A percentile compares a stretch with the other conserved stretches of the same genome.
Evolutionary conservation across 2,888 invertebrate genomes (phyloP).

Genomic region (Thumatha senex): DNA sequence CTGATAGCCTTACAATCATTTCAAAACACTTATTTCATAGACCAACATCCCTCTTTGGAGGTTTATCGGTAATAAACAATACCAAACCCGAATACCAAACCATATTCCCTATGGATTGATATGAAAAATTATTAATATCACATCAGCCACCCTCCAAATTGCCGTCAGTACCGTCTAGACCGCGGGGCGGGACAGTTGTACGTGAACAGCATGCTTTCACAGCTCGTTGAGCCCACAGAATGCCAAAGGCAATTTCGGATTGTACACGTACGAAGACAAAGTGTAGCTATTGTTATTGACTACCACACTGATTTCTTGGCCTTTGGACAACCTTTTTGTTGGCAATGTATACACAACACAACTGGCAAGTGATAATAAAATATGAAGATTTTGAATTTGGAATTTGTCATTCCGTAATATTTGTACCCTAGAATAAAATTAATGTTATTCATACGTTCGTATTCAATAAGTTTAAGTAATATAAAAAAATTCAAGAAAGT

Average conservation of each 20-base stretch:
- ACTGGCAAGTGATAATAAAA: neutral
- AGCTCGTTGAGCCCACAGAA: conserved; percentile 59
- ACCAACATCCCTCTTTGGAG: too few species aligned
- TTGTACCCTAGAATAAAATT: too few species aligned
- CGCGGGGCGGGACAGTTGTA: conserved; percentile 48
- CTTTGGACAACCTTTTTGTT: conserved; percentile 11
- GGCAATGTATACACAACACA: neutral
- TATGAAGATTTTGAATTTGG: too few species aligned
- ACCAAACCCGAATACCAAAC: conserved; percentile 4
- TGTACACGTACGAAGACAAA: conserved; percentile 62
- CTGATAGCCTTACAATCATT: too few species aligned
- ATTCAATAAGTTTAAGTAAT: too few species aligned
- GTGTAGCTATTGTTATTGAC: conserved; percentile 54
- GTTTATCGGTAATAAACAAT: too few species aligned
- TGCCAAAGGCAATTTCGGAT: conserved; percentile 58
- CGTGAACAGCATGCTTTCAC: conserved; percentile 59
- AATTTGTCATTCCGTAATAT: too few species aligned
- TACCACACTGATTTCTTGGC: conserved; percentile 44
- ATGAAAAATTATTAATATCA: conserved; percentile 38
- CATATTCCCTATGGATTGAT: conserved; percentile 10
- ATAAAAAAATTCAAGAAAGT: too few species aligned
- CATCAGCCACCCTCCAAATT: conserved; percentile 39
- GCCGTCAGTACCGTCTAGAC: conserved; percentile 37
- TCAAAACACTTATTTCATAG: too few species aligned
- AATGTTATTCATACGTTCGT: too few species aligned